Percentiles rank a stretch among this genome's conserved stretches.
These are phyloP conservation scores for Oriolus oriolus DNA, from an alignment of 2,113 vertebrate genomes.

Conservation along the genomic window DNA sequence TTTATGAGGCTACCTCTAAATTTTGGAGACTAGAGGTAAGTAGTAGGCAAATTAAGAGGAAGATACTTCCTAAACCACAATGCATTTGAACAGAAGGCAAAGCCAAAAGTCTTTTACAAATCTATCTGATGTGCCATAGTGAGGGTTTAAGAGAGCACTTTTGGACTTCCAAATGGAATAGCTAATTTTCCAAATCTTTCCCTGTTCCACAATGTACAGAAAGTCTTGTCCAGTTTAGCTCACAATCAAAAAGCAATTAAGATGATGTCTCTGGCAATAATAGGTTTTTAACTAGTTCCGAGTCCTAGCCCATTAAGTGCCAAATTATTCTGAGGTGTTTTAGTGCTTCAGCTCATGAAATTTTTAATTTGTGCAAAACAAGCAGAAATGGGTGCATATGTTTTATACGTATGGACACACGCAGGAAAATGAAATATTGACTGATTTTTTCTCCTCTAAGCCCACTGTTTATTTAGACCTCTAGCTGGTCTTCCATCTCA, in stretches of 20 bases:
- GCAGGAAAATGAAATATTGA: background rate
- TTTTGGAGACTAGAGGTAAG: background rate
- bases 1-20: background rate
- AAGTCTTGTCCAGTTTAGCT: background rate
- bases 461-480: background rate
- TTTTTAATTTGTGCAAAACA: background rate
- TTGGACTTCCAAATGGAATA: background rate
- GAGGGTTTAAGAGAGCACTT: background rate
- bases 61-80: background rate
- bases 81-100: background rate
- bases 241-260: background rate
- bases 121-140: background rate
- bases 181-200: background rate
- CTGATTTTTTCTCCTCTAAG: background rate
- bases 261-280: background rate
- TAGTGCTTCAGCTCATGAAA: background rate
- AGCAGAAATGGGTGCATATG: background rate
- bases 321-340: background rate
- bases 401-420: rapidly evolving
- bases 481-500: background rate
- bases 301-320: background rate
- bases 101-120: background rate
- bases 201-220: background rate
- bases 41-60: background rate
- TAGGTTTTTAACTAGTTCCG: background rate